Evolutionary conservation across 92 coral and sea anemone genomes (phyloP).

Genomic region (Bergia sp.): DNA sequence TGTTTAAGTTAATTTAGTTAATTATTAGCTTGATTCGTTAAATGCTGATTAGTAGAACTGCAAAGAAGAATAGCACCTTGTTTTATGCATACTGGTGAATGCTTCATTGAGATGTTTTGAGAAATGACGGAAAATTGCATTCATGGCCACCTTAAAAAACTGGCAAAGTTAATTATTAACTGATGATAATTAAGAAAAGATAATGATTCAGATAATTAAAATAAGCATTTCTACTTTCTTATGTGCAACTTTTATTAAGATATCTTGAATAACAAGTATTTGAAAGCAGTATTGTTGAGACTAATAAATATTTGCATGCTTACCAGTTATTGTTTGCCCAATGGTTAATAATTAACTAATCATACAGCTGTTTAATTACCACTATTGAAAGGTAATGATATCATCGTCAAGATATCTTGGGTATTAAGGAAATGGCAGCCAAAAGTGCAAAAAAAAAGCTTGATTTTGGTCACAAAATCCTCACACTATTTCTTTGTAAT

Average conservation of each 20-base stretch:
- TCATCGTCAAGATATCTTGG: background rate
- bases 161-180: background rate
- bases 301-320: background rate
- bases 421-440: background rate
- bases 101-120: background rate
- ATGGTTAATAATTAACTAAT: conserved; percentile 1
- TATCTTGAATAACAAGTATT: background rate
- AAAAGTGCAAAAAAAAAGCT: background rate
- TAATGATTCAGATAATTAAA: background rate
- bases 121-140: background rate
- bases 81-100: background rate
- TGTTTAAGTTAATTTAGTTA: no score
- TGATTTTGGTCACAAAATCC: background rate
- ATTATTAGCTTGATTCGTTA: no score
- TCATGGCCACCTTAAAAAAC: background rate
- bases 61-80: no score
- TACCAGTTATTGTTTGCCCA: background rate
- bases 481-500: background rate
- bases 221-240: background rate
- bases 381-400: background rate
- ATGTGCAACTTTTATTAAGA: background rate
- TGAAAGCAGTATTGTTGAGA: background rate
- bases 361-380: background rate
- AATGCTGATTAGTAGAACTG: no score
- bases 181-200: background rate